Conservation (phyloP, 2,113 vertebrate genomes). For the Aegithalos caudatus region DNA sequence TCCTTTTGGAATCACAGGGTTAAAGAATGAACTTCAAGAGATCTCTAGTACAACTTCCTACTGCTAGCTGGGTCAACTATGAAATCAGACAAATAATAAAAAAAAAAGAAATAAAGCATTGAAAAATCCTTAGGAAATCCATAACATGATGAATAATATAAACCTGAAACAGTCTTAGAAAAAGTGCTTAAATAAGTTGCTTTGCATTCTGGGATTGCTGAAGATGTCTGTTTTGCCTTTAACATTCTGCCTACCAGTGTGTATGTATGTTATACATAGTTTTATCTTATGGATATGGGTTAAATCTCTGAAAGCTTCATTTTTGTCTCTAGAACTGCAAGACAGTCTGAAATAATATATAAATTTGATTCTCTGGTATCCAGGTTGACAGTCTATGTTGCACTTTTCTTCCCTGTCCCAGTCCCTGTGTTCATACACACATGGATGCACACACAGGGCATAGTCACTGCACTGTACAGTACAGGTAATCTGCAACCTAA, state of each 20-base stretch:
- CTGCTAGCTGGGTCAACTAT: neutral
- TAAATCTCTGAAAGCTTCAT: neutral
- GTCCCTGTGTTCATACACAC: neutral
- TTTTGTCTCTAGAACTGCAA: neutral
- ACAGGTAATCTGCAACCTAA: neutral
- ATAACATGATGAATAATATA: neutral
- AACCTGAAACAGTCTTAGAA: neutral
- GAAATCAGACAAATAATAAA: neutral
- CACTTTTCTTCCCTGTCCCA: neutral
- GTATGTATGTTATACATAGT: neutral
- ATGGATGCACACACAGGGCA: rapidly evolving
- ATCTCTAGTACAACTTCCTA: neutral
- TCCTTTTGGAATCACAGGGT: neutral
- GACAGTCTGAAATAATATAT: neutral
- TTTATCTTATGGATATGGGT: neutral
- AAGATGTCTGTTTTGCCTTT: neutral
- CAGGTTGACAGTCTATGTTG: neutral
- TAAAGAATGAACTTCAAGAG: neutral
- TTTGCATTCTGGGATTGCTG: neutral
- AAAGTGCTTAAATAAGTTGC: neutral
- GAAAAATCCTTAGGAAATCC: neutral
- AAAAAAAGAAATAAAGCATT: neutral
- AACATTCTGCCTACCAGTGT: neutral
- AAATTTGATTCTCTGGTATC: neutral
- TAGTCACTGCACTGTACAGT: neutral